A percentile compares a stretch with the other conserved stretches of the same genome.
These are phyloP conservation scores for Megaceryle alcyon DNA, from an alignment of 2,797 vertebrate species.

Conservation along the genomic window DNA sequence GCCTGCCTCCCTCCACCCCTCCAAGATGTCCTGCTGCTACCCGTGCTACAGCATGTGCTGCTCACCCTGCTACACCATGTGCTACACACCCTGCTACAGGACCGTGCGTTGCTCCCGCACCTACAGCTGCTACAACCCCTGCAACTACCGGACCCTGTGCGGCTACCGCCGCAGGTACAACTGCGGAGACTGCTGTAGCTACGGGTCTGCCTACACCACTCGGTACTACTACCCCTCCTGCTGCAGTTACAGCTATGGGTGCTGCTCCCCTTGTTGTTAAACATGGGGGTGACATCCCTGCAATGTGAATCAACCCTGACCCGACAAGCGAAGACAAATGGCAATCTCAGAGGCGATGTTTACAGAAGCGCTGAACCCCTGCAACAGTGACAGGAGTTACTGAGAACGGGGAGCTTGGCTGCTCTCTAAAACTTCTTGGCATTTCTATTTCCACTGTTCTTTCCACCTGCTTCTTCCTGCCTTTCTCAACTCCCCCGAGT, in stretches of 20 bases:
- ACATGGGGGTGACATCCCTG: accelerated
- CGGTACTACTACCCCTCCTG: background rate
- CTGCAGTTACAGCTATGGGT: background rate
- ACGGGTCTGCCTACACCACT: background rate
- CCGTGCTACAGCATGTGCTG: background rate
- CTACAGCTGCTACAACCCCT: background rate
- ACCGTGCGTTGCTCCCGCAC: background rate
- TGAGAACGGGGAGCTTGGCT: background rate
- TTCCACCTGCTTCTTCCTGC: background rate
- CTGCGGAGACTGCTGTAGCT: background rate
- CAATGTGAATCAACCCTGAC: accelerated
- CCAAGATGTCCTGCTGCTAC: slow-evolving; percentile 42
- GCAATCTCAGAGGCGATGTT: accelerated
- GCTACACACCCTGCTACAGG: background rate
- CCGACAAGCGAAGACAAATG: accelerated
- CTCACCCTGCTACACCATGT: background rate
- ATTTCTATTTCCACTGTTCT: background rate
- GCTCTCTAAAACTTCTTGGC: background rate
- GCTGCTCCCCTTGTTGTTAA: slow-evolving; percentile 12
- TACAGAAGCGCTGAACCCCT: accelerated
- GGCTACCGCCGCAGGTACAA: background rate
- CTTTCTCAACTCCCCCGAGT: background rate
- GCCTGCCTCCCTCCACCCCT: background rate
- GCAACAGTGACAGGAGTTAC: background rate
- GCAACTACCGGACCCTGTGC: background rate